Percentiles rank a stretch among this genome's conserved stretches.
Evolutionary conservation across 2,888 invertebrate species (phyloP).

Genomic region (Magallana nippona): DNA sequence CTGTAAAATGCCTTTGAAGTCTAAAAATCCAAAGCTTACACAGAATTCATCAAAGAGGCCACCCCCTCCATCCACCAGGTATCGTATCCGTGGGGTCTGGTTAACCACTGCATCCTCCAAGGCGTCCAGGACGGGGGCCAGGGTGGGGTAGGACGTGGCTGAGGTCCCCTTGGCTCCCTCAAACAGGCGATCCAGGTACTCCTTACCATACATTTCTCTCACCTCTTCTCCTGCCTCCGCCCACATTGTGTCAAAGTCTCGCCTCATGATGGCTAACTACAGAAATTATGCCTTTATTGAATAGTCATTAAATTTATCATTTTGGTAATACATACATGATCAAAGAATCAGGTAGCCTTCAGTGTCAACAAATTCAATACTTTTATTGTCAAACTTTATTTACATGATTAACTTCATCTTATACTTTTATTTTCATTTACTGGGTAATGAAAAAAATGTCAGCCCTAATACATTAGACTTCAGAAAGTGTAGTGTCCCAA

Average conservation of each 20-base stretch:
- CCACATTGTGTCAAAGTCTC: constrained; percentile 46
- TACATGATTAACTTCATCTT: background rate
- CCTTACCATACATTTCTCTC: constrained; percentile 38
- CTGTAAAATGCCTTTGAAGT: background rate
- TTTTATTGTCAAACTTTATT: background rate
- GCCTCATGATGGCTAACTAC: constrained; percentile 36
- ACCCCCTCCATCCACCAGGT: constrained; percentile 57
- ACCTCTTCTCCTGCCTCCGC: constrained; percentile 41
- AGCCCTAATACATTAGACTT: no score
- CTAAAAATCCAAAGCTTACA: constrained; percentile 48
- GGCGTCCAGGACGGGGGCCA: constrained; percentile 55
- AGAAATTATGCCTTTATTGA: background rate
- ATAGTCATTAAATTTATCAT: no score
- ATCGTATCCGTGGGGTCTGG: constrained; percentile 52
- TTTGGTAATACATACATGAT: no score
- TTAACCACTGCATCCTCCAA: constrained; percentile 57
- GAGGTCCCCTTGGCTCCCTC: constrained; percentile 31
- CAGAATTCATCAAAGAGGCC: constrained; percentile 54
- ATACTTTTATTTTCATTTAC: no score
- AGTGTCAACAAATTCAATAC: background rate
- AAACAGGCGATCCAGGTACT: constrained; percentile 40
- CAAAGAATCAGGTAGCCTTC: background rate
- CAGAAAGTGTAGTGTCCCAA: no score
- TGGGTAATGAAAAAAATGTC: no score
- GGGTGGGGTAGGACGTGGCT: constrained; percentile 35